These are phyloP conservation scores for Spondyliosoma cantharus DNA, from an alignment of 2,797 vertebrate genomes.

Conservation along the genomic window DNA sequence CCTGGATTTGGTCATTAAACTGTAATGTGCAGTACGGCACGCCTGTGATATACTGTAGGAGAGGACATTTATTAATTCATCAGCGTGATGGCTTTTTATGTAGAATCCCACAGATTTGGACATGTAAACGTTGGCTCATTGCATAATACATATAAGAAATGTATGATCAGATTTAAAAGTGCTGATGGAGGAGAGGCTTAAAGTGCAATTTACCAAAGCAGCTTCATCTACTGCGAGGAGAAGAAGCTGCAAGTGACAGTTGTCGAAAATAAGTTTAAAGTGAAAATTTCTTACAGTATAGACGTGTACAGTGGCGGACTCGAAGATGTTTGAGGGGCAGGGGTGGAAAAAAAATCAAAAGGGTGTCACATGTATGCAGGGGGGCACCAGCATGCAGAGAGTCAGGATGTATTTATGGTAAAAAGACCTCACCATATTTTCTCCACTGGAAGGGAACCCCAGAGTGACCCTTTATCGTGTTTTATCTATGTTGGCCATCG, in stretches of 20 bases:
- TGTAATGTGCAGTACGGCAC: constrained; percentile 48
- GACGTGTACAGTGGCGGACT: no score
- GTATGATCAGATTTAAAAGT: constrained; percentile 31
- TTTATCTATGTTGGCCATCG: not conserved
- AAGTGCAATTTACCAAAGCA: constrained; percentile 6
- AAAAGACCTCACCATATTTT: no score
- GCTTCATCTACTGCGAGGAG: not conserved
- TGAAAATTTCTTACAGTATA: no score
- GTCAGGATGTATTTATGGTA: no score
- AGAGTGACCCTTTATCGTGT: no score
- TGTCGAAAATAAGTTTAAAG: no score
- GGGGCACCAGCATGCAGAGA: no score
- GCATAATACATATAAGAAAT: constrained; percentile 26
- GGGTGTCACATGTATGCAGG: no score
- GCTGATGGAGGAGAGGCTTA: not conserved
- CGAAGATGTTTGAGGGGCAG: no score
- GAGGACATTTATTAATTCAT: constrained; percentile 53
- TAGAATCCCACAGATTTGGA: constrained; percentile 21
- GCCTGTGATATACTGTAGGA: constrained; percentile 1
- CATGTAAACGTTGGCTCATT: constrained; percentile 5
- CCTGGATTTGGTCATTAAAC: constrained; percentile 48
- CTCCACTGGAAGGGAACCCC: no score
- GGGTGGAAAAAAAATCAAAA: no score
- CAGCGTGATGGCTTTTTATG: constrained; percentile 17
- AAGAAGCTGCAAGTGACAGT: not conserved